Evolutionary conservation across 2,888 invertebrate genomes (phyloP), one percentile per base, ranked within the genome.

Genomic region (Epinotia brunnichana): DNA sequence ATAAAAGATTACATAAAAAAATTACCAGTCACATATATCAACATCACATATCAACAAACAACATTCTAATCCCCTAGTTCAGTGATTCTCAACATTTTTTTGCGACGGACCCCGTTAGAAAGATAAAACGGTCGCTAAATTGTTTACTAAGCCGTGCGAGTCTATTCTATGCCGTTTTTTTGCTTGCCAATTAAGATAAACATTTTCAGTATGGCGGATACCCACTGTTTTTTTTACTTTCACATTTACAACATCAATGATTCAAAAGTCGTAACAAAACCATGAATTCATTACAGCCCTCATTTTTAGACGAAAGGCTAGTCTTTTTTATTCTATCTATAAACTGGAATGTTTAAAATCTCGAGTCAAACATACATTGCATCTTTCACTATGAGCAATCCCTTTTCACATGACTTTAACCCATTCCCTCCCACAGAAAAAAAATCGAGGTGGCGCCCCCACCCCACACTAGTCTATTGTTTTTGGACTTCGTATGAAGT

Each of bases 291-390:
- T 54, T 74, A 69, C 75, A 73, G 74, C 75, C 75, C 76, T 75
- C 73, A 75, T 76, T 78, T 76, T 80, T 78, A 79, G 79, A 79
- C 79, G 77, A 71, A 76, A 69, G 74, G 76, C 66, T 77, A 78
- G 77, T 76, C 78, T 78, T 79, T 77, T n/a, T n/a, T 48, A 48
- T 74, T 77, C 72, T 75, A 77, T 76, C 72, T 78, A 78, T 77
- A 76, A 79, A 78, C 75, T 84, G 83, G 83, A 84, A 84, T 84
- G 83, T 84, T 81, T 70, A 80, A 54, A 73, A 76, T 75, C 73
- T 66, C 51, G 19, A 70, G 51, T 57, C 67, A 64, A 68, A 54
- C 41, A 53, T 44, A 54, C 24, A 66, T 60, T 21, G 19, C 60
- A 61, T 53, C 48, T 1, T 41, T 13, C 11, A 13, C 41, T 13